Evolutionary conservation across 2,888 invertebrate genomes (phyloP).

Genomic region (Sturmia bella): DNA sequence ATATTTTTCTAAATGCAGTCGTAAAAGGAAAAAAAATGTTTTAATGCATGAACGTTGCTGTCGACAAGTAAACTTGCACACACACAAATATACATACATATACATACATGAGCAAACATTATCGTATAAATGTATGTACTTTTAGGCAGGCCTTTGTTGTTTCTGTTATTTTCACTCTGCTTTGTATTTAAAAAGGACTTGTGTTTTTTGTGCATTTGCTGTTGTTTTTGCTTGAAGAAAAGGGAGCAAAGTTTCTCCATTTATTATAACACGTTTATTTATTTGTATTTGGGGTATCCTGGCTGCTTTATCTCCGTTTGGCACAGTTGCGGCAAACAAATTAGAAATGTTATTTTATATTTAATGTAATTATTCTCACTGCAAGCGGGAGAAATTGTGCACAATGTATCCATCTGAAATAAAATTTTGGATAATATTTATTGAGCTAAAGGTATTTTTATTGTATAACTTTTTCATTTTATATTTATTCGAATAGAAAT

Average conservation of each 20-base stretch:
- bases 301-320: conserved; percentile 15
- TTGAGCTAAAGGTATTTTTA: too few species aligned
- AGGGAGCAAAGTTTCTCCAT: conserved; percentile 61
- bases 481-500: too few species aligned
- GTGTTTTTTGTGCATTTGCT: conserved; percentile 22
- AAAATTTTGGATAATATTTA: too few species aligned
- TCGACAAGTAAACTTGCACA: conserved; percentile 31
- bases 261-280: conserved; percentile 56
- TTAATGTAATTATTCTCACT: too few species aligned
- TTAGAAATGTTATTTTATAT: conserved; percentile 22
- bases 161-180: conserved; percentile 44
- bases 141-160: conserved; percentile 31
- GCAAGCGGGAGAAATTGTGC: too few species aligned
- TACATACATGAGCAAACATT: too few species aligned
- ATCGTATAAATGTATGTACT: background rate
- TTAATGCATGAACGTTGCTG: conserved; percentile 56
- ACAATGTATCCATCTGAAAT: too few species aligned
- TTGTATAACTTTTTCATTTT: too few species aligned
- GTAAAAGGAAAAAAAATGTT: conserved; percentile 56
- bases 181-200: conserved; percentile 54
- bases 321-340: conserved; percentile 11
- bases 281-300: conserved; percentile 53
- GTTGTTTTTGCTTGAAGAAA: conserved; percentile 27
- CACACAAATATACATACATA: background rate
- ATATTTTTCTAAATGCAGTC: conserved; percentile 65